Percentiles rank a stretch among this genome's conserved stretches.
Evolutionary conservation across 2,113 vertebrate genomes (phyloP).

Genomic region (Brachypodius melanocephalos): DNA sequence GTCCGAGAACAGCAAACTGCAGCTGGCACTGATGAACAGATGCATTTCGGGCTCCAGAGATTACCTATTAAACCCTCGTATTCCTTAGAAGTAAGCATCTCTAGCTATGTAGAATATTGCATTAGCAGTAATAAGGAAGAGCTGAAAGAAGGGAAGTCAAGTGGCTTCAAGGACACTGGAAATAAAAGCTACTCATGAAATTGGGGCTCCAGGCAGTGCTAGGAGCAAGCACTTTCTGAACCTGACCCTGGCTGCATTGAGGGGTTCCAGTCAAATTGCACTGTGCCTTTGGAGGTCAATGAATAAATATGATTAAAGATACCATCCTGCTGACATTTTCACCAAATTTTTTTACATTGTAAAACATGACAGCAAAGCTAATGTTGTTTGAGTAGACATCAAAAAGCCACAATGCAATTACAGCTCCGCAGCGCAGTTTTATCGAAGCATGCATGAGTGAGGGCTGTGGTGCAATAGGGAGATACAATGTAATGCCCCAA

Average conservation of each 20-base stretch:
- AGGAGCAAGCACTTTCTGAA: not conserved
- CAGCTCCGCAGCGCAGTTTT: not conserved
- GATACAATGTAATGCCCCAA: not conserved
- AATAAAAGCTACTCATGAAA: not conserved
- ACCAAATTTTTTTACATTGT: slow-evolving; percentile 11
- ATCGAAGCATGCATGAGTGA: not conserved
- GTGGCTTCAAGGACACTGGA: not conserved
- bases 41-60: not conserved
- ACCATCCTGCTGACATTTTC: slow-evolving; percentile 49
- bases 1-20: not conserved
- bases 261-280: slow-evolving; percentile 1
- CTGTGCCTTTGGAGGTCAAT: slow-evolving; percentile 13
- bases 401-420: slow-evolving; percentile 55
- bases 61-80: not conserved
- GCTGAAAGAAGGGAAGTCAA: not conserved
- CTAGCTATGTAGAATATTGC: not conserved
- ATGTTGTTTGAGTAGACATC: slow-evolving; percentile 45
- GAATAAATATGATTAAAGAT: slow-evolving; percentile 44
- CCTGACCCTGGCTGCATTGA: not conserved
- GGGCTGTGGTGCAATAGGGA: not conserved
- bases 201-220: not conserved
- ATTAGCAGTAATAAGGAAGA: not conserved
- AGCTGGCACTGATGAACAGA: not conserved
- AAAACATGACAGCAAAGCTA: slow-evolving; percentile 41
- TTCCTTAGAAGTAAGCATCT: not conserved